Conservation (phyloP, 2,797 vertebrate species). For the Ctenopoma kingsleyae region DNA sequence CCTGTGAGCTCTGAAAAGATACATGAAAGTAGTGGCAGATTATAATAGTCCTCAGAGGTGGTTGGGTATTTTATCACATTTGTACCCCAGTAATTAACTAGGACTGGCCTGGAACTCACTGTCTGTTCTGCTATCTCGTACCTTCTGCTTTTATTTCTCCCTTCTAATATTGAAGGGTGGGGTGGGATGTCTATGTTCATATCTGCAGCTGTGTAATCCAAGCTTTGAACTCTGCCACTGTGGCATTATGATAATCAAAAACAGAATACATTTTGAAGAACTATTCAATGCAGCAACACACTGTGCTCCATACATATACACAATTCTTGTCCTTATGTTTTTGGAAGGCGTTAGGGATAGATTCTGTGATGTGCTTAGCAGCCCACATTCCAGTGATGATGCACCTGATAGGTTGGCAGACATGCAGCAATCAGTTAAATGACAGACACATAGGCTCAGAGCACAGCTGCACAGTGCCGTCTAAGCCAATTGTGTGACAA, state of each 20-base stretch:
- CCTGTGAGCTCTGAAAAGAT: conserved; percentile 64
- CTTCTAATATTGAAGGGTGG: conserved; percentile 36
- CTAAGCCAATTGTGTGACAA: conserved; percentile 88
- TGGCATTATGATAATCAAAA: conserved; percentile 74
- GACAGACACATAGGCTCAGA: conserved; percentile 85
- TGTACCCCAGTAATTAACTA: conserved; percentile 78
- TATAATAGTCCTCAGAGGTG: conserved; percentile 69
- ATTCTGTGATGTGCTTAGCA: conserved; percentile 50
- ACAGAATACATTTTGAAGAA: conserved; percentile 65
- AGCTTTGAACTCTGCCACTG: conserved; percentile 74
- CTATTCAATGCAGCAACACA: conserved; percentile 57
- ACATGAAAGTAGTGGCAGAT: conserved; percentile 74
- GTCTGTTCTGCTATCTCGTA: conserved; percentile 42
- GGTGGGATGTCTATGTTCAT: conserved; percentile 53
- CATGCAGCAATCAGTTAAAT: conserved; percentile 84
- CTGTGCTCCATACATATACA: conserved; percentile 27
- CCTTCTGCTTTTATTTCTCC: conserved; percentile 42
- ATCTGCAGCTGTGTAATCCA: conserved; percentile 72
- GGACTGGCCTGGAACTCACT: conserved; percentile 72
- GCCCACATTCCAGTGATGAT: conserved; percentile 68
- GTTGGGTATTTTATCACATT: conserved; percentile 75
- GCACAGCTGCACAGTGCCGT: conserved; percentile 85
- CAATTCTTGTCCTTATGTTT: conserved; percentile 62
- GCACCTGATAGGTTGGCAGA: conserved; percentile 85
- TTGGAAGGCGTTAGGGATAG: conserved; percentile 52